A percentile compares a stretch with the other conserved stretches of the same genome.
Conservation (phyloP, 2,888 invertebrate species). For the Bibio marci region DNA sequence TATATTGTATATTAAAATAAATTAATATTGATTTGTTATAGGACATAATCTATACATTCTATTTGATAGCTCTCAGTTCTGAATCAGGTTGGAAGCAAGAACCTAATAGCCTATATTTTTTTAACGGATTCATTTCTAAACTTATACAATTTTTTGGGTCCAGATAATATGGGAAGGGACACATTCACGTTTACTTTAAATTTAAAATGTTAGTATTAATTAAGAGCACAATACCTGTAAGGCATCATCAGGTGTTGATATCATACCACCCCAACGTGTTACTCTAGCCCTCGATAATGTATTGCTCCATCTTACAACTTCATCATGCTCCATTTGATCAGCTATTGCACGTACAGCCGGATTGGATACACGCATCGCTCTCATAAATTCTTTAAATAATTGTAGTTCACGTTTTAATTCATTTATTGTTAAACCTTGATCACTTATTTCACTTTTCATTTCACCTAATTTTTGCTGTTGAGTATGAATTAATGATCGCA, state of each 20-base stretch:
- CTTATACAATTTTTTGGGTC: no score
- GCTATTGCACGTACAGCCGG: conserved; percentile 84
- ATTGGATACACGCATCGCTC: conserved; percentile 81
- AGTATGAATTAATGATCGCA: conserved; percentile 65
- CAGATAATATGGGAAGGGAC: no score
- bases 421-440: conserved; percentile 71
- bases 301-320: conserved; percentile 77
- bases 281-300: conserved; percentile 71
- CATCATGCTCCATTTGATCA: conserved; percentile 88
- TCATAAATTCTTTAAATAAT: conserved; percentile 81
- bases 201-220: conserved; percentile 1
- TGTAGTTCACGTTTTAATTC: conserved; percentile 82
- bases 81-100: no score
- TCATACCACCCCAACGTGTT: conserved; percentile 96
- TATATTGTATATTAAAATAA: neutral
- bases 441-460: conserved; percentile 71
- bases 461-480: conserved; percentile 77
- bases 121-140: no score
- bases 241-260: conserved; percentile 90
- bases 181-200: conserved; percentile 1
- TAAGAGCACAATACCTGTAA: conserved; percentile 46
- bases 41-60: no score
- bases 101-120: no score
- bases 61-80: no score
- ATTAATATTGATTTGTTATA: conserved; percentile 1